phyloP scores from a whole-genome alignment of 2,888 invertebrate genomes.

The Leucozona laternaria region DNA sequence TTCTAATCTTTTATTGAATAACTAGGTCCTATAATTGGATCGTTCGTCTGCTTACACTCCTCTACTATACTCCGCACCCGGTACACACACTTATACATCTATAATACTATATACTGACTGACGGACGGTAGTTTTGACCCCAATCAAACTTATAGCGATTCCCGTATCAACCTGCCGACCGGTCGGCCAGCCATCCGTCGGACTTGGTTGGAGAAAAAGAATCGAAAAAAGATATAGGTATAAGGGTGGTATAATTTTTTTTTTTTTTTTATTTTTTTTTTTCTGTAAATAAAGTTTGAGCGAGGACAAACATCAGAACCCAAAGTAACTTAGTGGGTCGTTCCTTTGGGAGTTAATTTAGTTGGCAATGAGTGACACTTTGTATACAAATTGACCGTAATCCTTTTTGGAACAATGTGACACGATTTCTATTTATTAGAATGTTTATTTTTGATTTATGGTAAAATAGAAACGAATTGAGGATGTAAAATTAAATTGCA shows the following conservation, averaged over 20 bases:
- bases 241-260: neutral
- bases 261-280: constrained; percentile 10
- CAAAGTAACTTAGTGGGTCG: constrained; percentile 52
- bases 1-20: constrained; percentile 45
- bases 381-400: constrained; percentile 74
- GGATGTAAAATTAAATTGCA: constrained; percentile 17
- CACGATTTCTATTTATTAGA: constrained; percentile 65
- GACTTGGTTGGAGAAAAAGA: neutral
- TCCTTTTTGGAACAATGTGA: constrained; percentile 65
- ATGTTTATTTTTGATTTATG: constrained; percentile 74
- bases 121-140: constrained; percentile 46
- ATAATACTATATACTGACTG: neutral
- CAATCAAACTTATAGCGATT: constrained; percentile 55
- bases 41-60: neutral
- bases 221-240: neutral
- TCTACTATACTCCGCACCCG: neutral
- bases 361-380: constrained; percentile 72
- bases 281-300: constrained; percentile 45
- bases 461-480: constrained; percentile 56
- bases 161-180: neutral
- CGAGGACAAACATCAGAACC: constrained; percentile 38
- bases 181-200: neutral
- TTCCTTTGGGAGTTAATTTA: constrained; percentile 72
- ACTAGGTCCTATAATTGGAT: constrained; percentile 63
- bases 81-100: neutral